These are phyloP conservation scores for Drosophila macrospina DNA, from an alignment of 2,888 invertebrate genomes.

Conservation along the genomic window DNA sequence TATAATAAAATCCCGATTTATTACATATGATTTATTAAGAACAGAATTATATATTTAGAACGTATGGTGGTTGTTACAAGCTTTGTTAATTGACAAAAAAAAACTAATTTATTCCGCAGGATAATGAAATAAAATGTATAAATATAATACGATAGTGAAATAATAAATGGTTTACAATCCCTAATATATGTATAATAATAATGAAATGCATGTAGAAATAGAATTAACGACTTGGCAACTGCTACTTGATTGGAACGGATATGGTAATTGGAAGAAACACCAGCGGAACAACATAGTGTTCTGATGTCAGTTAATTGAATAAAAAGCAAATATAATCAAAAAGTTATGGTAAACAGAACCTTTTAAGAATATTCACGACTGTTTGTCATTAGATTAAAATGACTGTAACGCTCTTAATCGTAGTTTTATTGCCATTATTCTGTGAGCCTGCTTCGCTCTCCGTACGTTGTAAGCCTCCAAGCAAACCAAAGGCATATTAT, in stretches of 20 bases:
- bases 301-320: neutral
- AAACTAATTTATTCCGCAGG: too few relatives aligned
- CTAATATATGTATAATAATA: neutral
- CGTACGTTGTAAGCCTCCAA: slow-evolving; percentile 8
- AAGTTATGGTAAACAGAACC: neutral
- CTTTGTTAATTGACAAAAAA: too few relatives aligned
- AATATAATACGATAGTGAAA: too few relatives aligned
- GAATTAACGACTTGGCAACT: neutral
- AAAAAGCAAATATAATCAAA: slow-evolving; percentile 1
- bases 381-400: slow-evolving; percentile 3
- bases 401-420: slow-evolving; percentile 1
- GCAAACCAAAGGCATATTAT: neutral
- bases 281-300: neutral
- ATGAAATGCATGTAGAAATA: neutral
- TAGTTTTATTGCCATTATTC: slow-evolving; percentile 4
- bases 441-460: neutral
- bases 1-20: too few relatives aligned
- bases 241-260: slow-evolving; percentile 1
- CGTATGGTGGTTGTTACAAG: too few relatives aligned
- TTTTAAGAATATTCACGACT: neutral
- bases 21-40: too few relatives aligned
- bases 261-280: neutral
- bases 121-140: too few relatives aligned
- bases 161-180: too few relatives aligned
- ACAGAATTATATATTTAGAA: too few relatives aligned